phyloP scores from a whole-genome alignment of 2,797 vertebrate genomes.

The Pampus argenteus region DNA sequence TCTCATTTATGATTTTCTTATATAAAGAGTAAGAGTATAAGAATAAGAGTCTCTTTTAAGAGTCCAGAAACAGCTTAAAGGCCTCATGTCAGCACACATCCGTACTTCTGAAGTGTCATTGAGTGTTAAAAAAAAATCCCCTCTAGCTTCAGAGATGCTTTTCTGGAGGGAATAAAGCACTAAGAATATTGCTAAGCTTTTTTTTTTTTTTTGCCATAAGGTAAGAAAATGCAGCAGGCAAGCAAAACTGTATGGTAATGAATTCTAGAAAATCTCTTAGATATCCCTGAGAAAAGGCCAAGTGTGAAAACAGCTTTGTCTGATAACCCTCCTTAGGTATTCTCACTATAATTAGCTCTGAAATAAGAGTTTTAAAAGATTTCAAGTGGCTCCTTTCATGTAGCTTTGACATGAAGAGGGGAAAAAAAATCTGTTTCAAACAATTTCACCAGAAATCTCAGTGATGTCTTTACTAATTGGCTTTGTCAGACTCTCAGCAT shows the following conservation, averaged over 20 bases:
- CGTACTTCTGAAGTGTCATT: constrained; percentile 5
- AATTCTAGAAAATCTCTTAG: constrained; percentile 6
- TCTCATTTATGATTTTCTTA: too few species aligned
- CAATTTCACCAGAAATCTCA: background rate
- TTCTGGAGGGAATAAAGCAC: constrained; percentile 2
- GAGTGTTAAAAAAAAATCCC: background rate
- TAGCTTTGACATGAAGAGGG: background rate
- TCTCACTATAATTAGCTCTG: constrained; percentile 37
- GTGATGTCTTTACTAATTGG: constrained; percentile 24
- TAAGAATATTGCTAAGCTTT: constrained; percentile 14
- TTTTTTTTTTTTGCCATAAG: constrained; percentile 15
- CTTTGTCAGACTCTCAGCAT: constrained; percentile 15
- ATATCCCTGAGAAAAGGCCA: constrained; percentile 29
- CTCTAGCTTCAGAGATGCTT: background rate
- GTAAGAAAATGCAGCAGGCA: constrained; percentile 7
- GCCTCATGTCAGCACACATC: constrained; percentile 6
- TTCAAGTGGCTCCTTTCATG: constrained; percentile 2
- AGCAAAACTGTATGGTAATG: constrained; percentile 10
- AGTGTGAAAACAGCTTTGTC: constrained; percentile 13
- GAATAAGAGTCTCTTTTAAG: too few species aligned
- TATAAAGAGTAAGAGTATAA: too few species aligned
- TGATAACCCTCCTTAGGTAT: constrained; percentile 2
- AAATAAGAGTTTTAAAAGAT: background rate
- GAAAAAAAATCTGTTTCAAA: constrained; percentile 2
- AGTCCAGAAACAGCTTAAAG: background rate